These are phyloP conservation scores for Saguinus imperator DNA, from an alignment of 2,113 vertebrate genomes.

Conservation along the genomic window DNA sequence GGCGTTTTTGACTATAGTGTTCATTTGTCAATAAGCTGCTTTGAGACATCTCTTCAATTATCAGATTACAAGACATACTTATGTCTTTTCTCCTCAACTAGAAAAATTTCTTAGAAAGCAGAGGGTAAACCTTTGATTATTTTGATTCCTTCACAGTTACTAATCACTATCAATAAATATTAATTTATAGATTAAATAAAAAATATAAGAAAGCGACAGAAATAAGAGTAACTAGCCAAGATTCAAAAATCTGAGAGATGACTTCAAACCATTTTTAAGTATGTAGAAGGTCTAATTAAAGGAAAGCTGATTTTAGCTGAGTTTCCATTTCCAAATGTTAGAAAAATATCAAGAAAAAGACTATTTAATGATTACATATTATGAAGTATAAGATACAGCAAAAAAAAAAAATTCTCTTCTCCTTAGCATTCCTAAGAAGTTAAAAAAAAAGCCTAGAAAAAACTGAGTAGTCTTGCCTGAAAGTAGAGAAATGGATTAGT, in stretches of 20 bases:
- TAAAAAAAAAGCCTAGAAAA: not conserved
- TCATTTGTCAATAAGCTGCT: not conserved
- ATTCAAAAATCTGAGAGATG: not conserved
- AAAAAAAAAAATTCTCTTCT: not conserved
- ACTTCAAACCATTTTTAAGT: not conserved
- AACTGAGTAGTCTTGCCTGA: slow-evolving; percentile 12
- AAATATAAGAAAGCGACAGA: not conserved
- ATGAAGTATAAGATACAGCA: not conserved
- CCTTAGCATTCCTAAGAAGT: not conserved
- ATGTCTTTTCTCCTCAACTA: not conserved
- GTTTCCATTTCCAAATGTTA: slow-evolving; percentile 2
- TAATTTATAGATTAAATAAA: not conserved
- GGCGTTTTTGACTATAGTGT: not conserved
- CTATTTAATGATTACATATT: slow-evolving; percentile 10
- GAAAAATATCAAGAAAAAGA: not conserved
- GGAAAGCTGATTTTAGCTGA: not conserved
- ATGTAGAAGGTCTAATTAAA: not conserved
- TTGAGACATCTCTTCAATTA: not conserved
- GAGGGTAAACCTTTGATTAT: not conserved
- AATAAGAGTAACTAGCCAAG: not conserved
- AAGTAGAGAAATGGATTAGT: slow-evolving; percentile 31
- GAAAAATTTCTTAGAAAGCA: not conserved
- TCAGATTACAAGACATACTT: not conserved
- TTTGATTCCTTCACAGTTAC: not conserved
- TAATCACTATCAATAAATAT: not conserved